Conservation (phyloP, 2,113 vertebrate species). For the Megaceryle maxima region DNA sequence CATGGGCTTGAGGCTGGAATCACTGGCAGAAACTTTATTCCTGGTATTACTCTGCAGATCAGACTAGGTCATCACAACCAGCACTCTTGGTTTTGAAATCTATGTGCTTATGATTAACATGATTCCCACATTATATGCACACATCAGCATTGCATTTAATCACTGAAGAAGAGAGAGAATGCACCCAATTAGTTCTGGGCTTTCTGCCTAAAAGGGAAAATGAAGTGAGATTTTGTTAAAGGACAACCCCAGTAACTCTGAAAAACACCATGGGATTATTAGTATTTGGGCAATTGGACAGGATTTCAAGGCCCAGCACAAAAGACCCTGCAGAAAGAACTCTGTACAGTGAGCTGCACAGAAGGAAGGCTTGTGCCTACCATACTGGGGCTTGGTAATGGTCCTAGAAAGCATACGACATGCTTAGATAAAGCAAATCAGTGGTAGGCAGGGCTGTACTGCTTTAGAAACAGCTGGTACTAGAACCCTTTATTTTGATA, state of each 20-base stretch:
- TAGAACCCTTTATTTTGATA: not conserved
- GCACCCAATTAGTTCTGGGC: conserved; percentile 63
- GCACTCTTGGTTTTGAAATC: conserved; percentile 57
- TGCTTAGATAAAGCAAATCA: not conserved
- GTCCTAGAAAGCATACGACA: not conserved
- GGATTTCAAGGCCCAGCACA: conserved; percentile 25
- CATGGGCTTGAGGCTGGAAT: conserved; percentile 48
- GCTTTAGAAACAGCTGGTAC: not conserved
- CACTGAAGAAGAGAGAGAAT: conserved; percentile 59
- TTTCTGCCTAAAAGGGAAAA: conserved; percentile 58
- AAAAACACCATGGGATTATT: conserved; percentile 3
- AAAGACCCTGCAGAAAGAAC: conserved; percentile 4
- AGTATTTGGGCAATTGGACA: conserved; percentile 12
- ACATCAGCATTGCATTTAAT: conserved; percentile 64
- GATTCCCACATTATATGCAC: conserved; percentile 70
- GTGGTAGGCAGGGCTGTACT: not conserved
- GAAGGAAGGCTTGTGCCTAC: not conserved
- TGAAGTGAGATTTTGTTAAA: conserved; percentile 64
- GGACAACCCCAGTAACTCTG: not conserved
- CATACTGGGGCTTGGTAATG: not conserved
- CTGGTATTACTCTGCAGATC: conserved; percentile 17
- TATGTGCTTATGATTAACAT: conserved; percentile 57
- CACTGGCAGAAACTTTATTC: conserved; percentile 50
- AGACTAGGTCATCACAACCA: conserved; percentile 62
- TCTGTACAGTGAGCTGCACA: not conserved